These are phyloP conservation scores for Carabus problematicus DNA, from an alignment of 2,888 invertebrate genomes.

Conservation along the genomic window DNA sequence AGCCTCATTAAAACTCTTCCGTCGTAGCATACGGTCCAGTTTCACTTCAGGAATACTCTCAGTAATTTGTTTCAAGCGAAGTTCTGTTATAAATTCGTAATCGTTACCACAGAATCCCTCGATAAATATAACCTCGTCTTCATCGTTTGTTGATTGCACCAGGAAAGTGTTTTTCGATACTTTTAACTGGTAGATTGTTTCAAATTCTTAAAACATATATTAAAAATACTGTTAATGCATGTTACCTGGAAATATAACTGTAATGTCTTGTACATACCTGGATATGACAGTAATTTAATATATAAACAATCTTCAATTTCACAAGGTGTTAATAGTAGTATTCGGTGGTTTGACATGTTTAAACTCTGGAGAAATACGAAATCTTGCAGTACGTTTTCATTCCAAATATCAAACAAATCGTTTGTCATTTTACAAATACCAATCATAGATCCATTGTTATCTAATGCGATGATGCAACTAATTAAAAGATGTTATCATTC, in stretches of 20 bases:
- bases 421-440: conserved; percentile 49
- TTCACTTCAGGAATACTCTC: conserved; percentile 61
- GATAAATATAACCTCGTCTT: conserved; percentile 51
- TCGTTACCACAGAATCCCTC: conserved; percentile 25
- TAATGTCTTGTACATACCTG: conserved; percentile 39
- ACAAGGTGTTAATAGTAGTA: conserved; percentile 40
- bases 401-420: conserved; percentile 44
- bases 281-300: conserved; percentile 43
- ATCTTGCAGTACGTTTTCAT: conserved; percentile 46
- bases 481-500: conserved; percentile 26
- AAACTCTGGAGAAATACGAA: conserved; percentile 47
- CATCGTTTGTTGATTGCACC: conserved; percentile 47
- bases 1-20: conserved; percentile 61
- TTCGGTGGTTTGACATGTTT: conserved; percentile 13
- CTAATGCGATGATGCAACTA: conserved; percentile 47
- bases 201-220: conserved; percentile 46
- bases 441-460: conserved; percentile 47
- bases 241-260: conserved; percentile 1
- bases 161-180: conserved; percentile 48
- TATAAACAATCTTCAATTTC: conserved; percentile 37
- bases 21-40: conserved; percentile 58
- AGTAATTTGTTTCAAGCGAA: conserved; percentile 52
- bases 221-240: background rate
- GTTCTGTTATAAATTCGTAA: conserved; percentile 49
- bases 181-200: conserved; percentile 50